These are phyloP conservation scores for Alexandromys fortis DNA, from an alignment of 2,113 vertebrate genomes.

Conservation along the genomic window DNA sequence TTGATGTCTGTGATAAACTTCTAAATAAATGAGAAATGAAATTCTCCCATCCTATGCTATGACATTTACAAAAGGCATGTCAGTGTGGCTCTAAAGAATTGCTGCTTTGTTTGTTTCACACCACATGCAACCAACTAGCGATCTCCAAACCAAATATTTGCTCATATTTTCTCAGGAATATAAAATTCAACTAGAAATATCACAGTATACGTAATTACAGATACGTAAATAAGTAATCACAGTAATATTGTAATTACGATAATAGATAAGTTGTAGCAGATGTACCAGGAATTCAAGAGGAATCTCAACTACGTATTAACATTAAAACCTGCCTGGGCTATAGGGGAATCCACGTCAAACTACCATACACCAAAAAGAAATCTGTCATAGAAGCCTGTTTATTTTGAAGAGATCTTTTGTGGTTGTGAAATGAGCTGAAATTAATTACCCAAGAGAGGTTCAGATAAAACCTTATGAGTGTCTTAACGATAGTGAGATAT, in stretches of 20 bases:
- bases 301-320: not conserved
- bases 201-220: no score
- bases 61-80: not conserved
- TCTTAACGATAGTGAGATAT: not conserved
- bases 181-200: not conserved
- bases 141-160: not conserved
- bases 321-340: not conserved
- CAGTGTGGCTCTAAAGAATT: not conserved
- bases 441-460: conserved; percentile 31
- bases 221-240: no score
- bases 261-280: not conserved
- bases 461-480: conserved; percentile 1
- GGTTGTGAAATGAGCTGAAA: not conserved
- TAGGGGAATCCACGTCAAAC: not conserved
- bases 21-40: conserved; percentile 25
- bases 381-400: not conserved
- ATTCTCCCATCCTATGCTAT: not conserved
- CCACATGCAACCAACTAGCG: not conserved
- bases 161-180: conserved; percentile 23
- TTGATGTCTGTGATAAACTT: not conserved
- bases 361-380: not conserved
- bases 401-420: not conserved
- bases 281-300: not conserved
- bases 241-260: not conserved
- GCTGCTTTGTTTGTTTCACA: not conserved